phyloP scores from a whole-genome alignment of 2,797 vertebrate species.

The Mus spretus region DNA sequence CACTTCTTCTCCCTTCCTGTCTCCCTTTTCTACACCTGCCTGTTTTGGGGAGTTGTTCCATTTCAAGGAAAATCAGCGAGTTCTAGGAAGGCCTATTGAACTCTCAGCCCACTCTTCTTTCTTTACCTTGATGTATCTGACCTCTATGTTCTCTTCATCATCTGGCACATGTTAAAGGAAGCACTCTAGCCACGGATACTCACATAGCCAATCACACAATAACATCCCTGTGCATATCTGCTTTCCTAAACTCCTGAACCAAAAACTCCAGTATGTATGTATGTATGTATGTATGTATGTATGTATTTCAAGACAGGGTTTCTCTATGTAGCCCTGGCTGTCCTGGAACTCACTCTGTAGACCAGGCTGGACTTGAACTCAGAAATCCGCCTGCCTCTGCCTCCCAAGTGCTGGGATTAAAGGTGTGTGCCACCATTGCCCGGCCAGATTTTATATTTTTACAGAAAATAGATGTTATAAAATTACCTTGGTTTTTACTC shows the following conservation, averaged over 20 bases:
- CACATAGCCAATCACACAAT: not conserved
- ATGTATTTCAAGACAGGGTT: too few relatives aligned
- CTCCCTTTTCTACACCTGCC: not conserved
- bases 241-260: too few relatives aligned
- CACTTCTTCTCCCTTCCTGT: too few relatives aligned
- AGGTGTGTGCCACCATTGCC: too few relatives aligned
- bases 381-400: not conserved
- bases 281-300: too few relatives aligned
- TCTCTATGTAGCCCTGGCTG: too few relatives aligned
- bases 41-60: not conserved
- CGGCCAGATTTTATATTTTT: not conserved
- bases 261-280: too few relatives aligned
- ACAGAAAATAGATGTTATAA: slow-evolving; percentile 2
- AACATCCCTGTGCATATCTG: slow-evolving; percentile 4
- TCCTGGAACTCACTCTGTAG: too few relatives aligned
- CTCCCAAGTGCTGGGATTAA: not conserved
- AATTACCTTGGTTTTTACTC: slow-evolving; percentile 6
- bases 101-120: not conserved
- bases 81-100: not conserved
- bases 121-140: not conserved
- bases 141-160: not conserved
- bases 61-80: not conserved
- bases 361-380: too few relatives aligned
- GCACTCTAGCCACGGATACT: not conserved
- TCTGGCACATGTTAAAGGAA: not conserved